Conservation (phyloP, 2,113 vertebrate species). For the Thinocorus orbignyianus region DNA sequence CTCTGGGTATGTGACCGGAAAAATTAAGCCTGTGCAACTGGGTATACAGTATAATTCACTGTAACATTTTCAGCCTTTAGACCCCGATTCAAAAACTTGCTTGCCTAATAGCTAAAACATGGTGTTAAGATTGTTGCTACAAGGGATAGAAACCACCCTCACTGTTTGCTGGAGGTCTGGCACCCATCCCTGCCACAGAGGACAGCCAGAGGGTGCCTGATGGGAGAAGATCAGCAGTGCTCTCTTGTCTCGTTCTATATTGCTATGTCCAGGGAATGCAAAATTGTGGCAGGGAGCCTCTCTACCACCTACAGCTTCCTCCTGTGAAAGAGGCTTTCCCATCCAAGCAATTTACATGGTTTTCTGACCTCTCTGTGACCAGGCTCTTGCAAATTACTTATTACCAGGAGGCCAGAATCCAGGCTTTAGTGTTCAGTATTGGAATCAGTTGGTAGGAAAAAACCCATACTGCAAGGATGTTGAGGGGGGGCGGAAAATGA, state of each 20-base stretch:
- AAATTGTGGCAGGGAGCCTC: conserved; percentile 36
- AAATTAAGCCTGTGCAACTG: background rate
- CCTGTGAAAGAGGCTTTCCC: conserved; percentile 35
- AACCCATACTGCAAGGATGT: background rate
- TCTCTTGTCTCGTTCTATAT: conserved; percentile 31
- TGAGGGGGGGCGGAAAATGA: background rate
- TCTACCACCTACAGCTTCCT: conserved; percentile 36
- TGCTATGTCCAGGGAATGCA: background rate
- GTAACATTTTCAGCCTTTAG: background rate
- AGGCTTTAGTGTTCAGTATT: background rate
- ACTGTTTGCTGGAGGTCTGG: background rate
- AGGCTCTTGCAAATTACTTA: conserved; percentile 15
- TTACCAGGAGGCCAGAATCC: background rate
- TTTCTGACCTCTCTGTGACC: conserved; percentile 39
- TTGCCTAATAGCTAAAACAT: background rate
- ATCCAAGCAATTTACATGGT: conserved; percentile 39
- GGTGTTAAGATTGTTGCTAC: background rate
- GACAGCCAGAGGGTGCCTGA: fast-evolving
- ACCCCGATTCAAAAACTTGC: background rate
- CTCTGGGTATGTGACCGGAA: background rate
- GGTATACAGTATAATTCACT: background rate
- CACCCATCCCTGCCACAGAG: background rate
- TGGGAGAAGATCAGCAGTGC: background rate
- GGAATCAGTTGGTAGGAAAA: background rate
- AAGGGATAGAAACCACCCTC: background rate